Percentiles rank a stretch among this genome's conserved stretches.
These are phyloP conservation scores for Saguinus midas DNA, from an alignment of 2,113 vertebrate species.

Conservation along the genomic window DNA sequence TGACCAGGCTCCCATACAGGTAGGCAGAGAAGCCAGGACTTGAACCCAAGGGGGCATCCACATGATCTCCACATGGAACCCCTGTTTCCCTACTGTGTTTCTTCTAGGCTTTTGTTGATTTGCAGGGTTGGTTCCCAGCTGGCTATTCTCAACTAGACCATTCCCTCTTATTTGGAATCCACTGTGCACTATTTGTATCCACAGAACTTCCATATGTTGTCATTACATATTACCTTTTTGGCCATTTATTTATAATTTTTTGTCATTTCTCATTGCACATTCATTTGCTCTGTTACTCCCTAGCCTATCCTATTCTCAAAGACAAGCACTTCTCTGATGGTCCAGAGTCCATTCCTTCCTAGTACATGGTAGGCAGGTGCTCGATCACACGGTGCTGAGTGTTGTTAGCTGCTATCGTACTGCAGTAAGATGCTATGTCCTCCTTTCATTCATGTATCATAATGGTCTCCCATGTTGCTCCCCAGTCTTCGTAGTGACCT, in stretches of 20 bases:
- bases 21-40: neutral
- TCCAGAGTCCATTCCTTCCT: neutral
- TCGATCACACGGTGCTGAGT: fast-evolving
- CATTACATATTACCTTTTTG: neutral
- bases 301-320: fast-evolving
- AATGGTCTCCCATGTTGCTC: fast-evolving
- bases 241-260: neutral
- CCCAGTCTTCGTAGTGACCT: fast-evolving
- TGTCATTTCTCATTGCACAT: neutral
- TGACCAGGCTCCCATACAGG: neutral
- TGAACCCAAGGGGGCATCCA: neutral
- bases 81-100: neutral
- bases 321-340: no score
- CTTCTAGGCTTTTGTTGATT: neutral
- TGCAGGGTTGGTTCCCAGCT: fast-evolving
- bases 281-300: neutral
- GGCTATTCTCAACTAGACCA: neutral
- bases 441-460: fast-evolving
- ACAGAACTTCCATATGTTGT: neutral
- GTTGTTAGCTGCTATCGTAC: fast-evolving
- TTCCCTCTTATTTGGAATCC: neutral
- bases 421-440: fast-evolving
- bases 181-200: neutral
- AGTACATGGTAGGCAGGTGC: neutral
- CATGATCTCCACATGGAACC: fast-evolving